Conservation (phyloP, 2,888 invertebrate genomes). For the Adelognathus sp. region DNA sequence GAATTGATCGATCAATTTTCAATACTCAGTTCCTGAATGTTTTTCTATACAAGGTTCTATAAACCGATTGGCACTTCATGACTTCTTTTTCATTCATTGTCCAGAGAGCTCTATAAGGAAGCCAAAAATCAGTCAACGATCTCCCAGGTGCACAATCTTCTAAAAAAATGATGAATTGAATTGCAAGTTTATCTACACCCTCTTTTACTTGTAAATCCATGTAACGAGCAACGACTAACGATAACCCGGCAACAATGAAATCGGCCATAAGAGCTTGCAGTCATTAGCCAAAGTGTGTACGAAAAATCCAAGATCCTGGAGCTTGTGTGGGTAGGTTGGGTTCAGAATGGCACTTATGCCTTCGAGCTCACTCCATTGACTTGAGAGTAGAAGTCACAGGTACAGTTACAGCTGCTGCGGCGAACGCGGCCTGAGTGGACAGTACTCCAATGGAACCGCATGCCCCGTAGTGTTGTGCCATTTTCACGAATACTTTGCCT, state of each 20-base stretch:
- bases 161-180: no score
- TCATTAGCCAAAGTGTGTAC: background rate
- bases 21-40: no score
- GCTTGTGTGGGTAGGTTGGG: background rate
- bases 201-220: no score
- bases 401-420: conserved; percentile 66
- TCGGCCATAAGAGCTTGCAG: background rate
- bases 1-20: no score
- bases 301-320: background rate
- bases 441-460: background rate
- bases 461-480: background rate
- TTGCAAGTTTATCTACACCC: no score
- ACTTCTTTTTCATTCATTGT: no score
- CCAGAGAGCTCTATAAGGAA: no score
- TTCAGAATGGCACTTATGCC: background rate
- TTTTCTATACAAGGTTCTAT: no score
- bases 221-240: background rate
- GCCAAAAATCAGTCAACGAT: no score
- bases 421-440: conserved; percentile 54
- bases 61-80: no score
- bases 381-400: conserved; percentile 11
- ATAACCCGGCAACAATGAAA: background rate
- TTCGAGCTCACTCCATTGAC: conserved; percentile 17
- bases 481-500: conserved; percentile 5
- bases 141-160: no score